Evolutionary conservation across 1,140 invertebrate genomes (phyloP), one percentile per base, ranked within the genome.

Genomic region (Polypedilum pembai): DNA sequence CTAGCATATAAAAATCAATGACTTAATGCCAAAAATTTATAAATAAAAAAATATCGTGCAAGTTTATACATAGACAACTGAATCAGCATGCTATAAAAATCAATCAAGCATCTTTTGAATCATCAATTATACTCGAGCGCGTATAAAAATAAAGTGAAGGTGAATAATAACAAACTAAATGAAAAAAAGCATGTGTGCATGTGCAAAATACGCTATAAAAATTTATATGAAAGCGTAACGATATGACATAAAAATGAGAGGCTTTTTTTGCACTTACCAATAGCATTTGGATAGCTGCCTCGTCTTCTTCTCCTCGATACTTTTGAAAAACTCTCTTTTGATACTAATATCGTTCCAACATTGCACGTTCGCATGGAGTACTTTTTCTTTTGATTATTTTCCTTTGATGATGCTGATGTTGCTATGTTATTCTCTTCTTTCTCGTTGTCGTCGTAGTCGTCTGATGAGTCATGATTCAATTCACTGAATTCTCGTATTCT

Each of bases 401-500:
- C 65, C 17, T 56, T 56, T 56, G 45, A 56, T 56, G 24, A 8
- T 69, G 10, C 45, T 15, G 45, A 56, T 56, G 45, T 12, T 17
- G 45, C 10, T 3, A 15, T 56, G 8, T 69, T 69, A 69, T 18
- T 69, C 20, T 69, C 65, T 8, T 8, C 20, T 20, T 18, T 21
- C 8, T 20, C 65, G 10, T 69, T 18, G 18, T 69, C 65, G 12
- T 69, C 10, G 17, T 69, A 17, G 18, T 20, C 20, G 20, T 69
- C 17, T 7, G 65, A 69, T 21, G 65, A 69, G 4, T 69, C 65
- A 69, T 8, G 65, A 20, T 69, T 69, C 20, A 69, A 20, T 21
- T 69, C 65, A 69, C 15, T 69, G 10, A 69, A 69, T 21, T 69
- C 65, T 20, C 65, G n/a, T 20, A 69, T 69, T 69, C 65, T 69